Evolutionary conservation across 2,113 vertebrate genomes (phyloP), one percentile per base, ranked within the genome.

Genomic region (Paralichthys olivaceus): DNA sequence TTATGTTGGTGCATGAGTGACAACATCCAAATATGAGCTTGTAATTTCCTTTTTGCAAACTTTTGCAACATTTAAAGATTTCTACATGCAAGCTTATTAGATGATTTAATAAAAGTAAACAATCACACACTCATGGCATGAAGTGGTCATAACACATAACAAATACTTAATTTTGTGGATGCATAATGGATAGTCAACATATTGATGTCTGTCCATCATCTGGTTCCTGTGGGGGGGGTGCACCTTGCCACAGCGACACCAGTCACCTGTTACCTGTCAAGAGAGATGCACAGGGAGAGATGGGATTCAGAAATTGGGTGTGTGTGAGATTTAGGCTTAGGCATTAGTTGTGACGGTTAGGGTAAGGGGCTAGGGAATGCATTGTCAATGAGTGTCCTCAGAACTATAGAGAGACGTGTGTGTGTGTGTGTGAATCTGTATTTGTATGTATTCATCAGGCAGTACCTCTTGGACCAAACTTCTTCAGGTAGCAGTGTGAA

Each of bases 381-480:
- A 32, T 32, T 53, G 20, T 64, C 26, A 11, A 5, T 43, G 40
- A 2, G 40, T 11, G 40, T 19, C 14, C 17, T 4, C 47, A 53
- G n/a, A n/a, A n/a, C n/a, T n/a, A n/a, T n/a, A n/a, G n/a, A n/a
- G n/a, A n/a, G n/a, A n/a, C n/a, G n/a, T n/a, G n/a, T 47, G 22
- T 65, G 29, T 23, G n/a, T 63, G n/a, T 29, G 29, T 9, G 29
- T 29, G 40, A 59, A 29, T 62, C 37, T 49, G 1, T 20, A 56
- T 84, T 34, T 53, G 19, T 45, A 56, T 49, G 34, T 7, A 1
- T 2, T 69, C 37, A 7, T 17, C 49, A 72, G 47, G 37, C 47
- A 67, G 89, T 89, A 95, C 95, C 94, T 94, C 91, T 94, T 47
- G 94, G 93, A 69, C 95, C 94, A 93, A 95, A 96, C 66, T 79